A percentile compares a stretch with the other conserved stretches of the same genome.
phyloP scores from a whole-genome alignment of 2,797 vertebrate species.

The Alca torda region DNA sequence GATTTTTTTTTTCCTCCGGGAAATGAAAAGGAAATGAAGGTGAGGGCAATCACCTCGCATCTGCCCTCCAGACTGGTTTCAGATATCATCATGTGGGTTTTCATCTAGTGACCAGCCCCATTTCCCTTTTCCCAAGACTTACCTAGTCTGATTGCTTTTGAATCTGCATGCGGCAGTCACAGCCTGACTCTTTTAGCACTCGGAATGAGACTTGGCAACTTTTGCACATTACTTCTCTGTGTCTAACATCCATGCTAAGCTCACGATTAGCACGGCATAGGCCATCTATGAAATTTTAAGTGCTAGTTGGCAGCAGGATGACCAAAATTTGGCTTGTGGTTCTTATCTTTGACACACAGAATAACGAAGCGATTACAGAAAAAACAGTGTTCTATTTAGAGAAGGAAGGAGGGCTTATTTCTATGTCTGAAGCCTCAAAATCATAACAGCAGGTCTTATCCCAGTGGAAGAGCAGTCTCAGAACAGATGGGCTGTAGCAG shows the following conservation, averaged over 20 bases:
- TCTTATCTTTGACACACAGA: constrained; percentile 61
- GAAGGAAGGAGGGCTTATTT: constrained; percentile 35
- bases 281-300: constrained; percentile 48
- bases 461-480: constrained; percentile 23
- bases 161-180: not conserved
- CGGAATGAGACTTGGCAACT: constrained; percentile 26
- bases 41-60: not conserved
- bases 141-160: not conserved
- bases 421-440: constrained; percentile 5
- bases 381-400: constrained; percentile 11
- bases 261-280: constrained; percentile 8
- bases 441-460: constrained; percentile 18
- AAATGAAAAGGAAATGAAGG: not conserved
- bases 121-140: not conserved
- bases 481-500: constrained; percentile 19
- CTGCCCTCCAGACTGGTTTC: not conserved
- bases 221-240: not conserved
- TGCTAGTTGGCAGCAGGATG: constrained; percentile 48
- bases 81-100: not conserved
- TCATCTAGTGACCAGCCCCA: not conserved
- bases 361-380: constrained; percentile 27
- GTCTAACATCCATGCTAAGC: constrained; percentile 42
- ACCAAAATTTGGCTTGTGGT: constrained; percentile 30
- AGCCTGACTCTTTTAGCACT: constrained; percentile 15
- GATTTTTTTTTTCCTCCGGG: not conserved